Conservation (phyloP, 2,797 vertebrate species). For the Avahi laniger region DNA sequence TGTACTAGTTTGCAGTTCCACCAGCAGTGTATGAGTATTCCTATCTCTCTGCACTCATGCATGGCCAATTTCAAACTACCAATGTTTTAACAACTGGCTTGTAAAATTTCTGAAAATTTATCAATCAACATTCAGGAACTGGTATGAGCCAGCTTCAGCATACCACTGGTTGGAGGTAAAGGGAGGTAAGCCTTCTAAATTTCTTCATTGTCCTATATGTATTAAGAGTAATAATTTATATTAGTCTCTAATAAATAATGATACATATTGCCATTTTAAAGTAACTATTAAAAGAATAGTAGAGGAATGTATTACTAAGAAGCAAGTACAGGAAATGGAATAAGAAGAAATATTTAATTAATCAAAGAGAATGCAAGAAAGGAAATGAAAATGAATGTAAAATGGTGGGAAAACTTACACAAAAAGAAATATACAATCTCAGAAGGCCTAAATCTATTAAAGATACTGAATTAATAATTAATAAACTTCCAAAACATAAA, state of each 20-base stretch:
- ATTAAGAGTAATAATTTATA: not conserved
- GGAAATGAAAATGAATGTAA: not conserved
- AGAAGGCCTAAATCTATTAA: not conserved
- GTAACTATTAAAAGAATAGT: slow-evolving; percentile 8
- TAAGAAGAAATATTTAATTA: slow-evolving; percentile 37
- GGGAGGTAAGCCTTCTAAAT: not conserved
- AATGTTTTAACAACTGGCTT: not conserved
- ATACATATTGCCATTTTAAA: not conserved
- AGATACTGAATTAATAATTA: not conserved
- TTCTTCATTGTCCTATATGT: not conserved
- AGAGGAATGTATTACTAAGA: not conserved
- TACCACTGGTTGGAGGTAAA: not conserved
- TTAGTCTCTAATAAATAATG: not conserved
- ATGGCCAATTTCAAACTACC: not conserved
- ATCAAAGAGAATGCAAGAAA: not conserved
- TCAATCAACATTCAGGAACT: not conserved
- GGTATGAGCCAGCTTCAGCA: not conserved
- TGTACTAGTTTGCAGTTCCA: too few species aligned
- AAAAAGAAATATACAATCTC: not conserved
- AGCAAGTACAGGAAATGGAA: not conserved
- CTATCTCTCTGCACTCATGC: too few species aligned
- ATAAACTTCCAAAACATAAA: not conserved
- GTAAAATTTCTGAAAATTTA: slow-evolving; percentile 14
- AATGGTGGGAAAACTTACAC: not conserved
- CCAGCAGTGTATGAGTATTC: too few species aligned